Conservation (phyloP, 2,888 invertebrate genomes). For the Pristionchus japonicus region DNA sequence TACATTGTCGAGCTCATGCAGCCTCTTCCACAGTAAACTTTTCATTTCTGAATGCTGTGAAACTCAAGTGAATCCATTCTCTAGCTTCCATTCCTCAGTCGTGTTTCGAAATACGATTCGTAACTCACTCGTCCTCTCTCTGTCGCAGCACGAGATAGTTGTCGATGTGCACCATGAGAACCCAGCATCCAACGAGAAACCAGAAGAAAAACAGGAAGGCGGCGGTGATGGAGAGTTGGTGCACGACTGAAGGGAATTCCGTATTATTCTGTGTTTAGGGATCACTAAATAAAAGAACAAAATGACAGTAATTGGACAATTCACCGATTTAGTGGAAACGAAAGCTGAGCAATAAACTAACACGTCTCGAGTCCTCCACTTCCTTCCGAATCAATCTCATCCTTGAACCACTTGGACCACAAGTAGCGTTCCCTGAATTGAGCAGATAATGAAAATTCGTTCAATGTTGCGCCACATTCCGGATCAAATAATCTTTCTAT, state of each 20-base stretch:
- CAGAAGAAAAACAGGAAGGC: background rate
- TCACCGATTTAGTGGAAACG: no score
- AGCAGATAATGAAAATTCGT: background rate
- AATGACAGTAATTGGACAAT: no score
- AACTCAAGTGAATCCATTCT: no score
- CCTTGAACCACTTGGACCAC: slow-evolving; percentile 43
- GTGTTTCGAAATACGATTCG: no score
- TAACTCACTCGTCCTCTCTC: slow-evolving; percentile 14
- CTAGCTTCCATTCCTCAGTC: no score
- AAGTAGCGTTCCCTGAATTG: slow-evolving; percentile 1
- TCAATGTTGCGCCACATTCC: background rate
- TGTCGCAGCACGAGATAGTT: slow-evolving; percentile 14
- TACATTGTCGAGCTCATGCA: no score
- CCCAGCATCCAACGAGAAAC: slow-evolving; percentile 8
- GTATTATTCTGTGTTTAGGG: background rate
- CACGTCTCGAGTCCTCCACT: slow-evolving; percentile 19
- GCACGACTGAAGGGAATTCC: background rate
- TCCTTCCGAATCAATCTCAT: background rate
- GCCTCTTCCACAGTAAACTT: no score
- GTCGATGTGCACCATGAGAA: slow-evolving; percentile 25
- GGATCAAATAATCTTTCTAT: background rate
- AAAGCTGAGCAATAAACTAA: slow-evolving; percentile 12
- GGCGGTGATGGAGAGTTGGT: slow-evolving; percentile 2
- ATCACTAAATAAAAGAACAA: no score
- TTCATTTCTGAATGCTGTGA: no score